Conservation (phyloP, 1,140 invertebrate genomes). For the Sitophilus oryzae region DNA sequence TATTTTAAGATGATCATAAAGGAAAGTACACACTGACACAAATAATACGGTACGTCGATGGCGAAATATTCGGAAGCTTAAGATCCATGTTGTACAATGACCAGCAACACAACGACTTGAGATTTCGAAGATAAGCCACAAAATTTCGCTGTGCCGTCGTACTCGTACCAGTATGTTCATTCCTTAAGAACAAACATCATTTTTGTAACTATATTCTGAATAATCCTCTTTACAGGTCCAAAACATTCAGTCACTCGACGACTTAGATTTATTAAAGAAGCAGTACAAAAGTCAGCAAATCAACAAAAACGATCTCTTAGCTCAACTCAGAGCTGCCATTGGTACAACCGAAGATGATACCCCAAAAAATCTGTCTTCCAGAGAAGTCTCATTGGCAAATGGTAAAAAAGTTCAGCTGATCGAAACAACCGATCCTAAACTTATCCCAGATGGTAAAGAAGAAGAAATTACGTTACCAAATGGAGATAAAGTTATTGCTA, state of each 20-base stretch:
- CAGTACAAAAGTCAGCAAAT: conserved; percentile 43
- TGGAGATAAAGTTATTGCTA: conserved; percentile 67
- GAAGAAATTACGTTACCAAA: conserved; percentile 63
- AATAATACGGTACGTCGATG: no score
- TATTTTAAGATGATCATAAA: no score
- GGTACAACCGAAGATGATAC: conserved; percentile 57
- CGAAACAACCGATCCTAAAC: conserved; percentile 56
- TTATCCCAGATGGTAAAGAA: conserved; percentile 50
- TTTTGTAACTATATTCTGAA: no score
- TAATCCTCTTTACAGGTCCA: no score
- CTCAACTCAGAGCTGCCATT: conserved; percentile 64
- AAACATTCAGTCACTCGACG: conserved; percentile 37
- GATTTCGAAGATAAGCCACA: no score
- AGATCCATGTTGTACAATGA: no score
- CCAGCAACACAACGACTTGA: no score
- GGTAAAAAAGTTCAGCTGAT: conserved; percentile 71
- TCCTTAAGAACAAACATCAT: no score
- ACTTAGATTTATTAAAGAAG: conserved; percentile 39
- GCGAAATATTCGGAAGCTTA: no score
- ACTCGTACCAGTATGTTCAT: no score
- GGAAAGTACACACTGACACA: no score
- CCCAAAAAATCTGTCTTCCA: conserved; percentile 63
- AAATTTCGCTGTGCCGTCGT: no score
- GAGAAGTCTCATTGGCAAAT: conserved; percentile 65
- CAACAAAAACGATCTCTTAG: conserved; percentile 56